Evolutionary conservation across 2,113 vertebrate genomes (phyloP).

Genomic region (Cariama cristata): DNA sequence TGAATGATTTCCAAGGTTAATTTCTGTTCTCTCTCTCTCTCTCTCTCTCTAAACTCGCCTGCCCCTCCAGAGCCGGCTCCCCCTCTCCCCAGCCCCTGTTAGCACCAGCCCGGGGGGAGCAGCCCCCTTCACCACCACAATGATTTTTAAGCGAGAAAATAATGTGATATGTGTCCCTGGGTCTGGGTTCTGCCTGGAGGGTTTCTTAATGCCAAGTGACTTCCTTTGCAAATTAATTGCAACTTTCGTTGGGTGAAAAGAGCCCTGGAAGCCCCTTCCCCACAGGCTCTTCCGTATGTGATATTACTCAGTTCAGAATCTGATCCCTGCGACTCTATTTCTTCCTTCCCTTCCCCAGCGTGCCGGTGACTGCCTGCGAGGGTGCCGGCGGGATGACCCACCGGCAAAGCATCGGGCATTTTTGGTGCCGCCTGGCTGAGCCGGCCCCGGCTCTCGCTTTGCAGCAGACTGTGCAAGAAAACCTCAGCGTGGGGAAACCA

Average conservation of each 20-base stretch:
- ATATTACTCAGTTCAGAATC: slow-evolving; percentile 39
- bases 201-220: slow-evolving; percentile 44
- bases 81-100: not conserved
- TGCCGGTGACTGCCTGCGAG: not conserved
- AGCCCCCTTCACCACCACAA: not conserved
- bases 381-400: not conserved
- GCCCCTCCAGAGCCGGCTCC: not conserved
- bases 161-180: slow-evolving; percentile 35
- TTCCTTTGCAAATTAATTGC: slow-evolving; percentile 72
- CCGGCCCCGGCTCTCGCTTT: not conserved
- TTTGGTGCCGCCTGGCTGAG: rapidly evolving
- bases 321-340: not conserved
- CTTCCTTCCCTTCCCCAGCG: not conserved
- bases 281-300: slow-evolving; percentile 29
- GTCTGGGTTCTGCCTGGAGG: slow-evolving; percentile 22
- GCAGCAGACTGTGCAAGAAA: slow-evolving; percentile 14
- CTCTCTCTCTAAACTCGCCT: slow-evolving; percentile 14
- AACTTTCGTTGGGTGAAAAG: slow-evolving; percentile 44
- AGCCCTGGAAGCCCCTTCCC: slow-evolving; percentile 62
- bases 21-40: slow-evolving; percentile 59
- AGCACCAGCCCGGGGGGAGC: not conserved
- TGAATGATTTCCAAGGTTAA: slow-evolving; percentile 75
- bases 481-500: not conserved
- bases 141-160: slow-evolving; percentile 70
- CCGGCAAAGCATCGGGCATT: not conserved